Percentiles rank a stretch among this genome's conserved stretches.
Evolutionary conservation across 2,113 vertebrate genomes (phyloP).

Genomic region (Chunga burmeisteri): DNA sequence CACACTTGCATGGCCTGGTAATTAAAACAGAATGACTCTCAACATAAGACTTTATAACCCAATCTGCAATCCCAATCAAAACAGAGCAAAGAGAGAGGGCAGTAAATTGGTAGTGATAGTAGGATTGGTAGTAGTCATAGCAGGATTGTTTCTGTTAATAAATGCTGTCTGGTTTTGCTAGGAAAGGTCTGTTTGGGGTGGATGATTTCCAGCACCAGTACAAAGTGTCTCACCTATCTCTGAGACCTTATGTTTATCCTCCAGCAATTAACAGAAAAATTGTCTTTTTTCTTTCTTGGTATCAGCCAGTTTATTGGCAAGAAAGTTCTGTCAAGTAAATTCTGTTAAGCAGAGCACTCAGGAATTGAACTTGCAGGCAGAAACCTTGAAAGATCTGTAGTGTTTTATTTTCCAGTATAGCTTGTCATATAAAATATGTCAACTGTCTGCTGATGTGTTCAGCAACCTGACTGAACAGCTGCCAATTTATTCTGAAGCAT

Average conservation of each 20-base stretch:
- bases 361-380: background rate
- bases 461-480: conserved; percentile 13
- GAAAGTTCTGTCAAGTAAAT: conserved; percentile 7
- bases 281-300: background rate
- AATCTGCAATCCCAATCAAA: background rate
- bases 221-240: background rate
- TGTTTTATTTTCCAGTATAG: background rate
- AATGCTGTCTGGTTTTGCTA: background rate
- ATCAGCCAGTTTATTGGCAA: conserved; percentile 29
- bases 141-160: background rate
- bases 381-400: background rate
- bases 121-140: background rate
- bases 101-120: background rate
- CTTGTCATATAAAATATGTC: conserved; percentile 21
- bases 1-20: background rate
- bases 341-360: background rate
- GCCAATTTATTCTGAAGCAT: background rate
- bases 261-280: conserved; percentile 27
- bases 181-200: background rate
- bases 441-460: background rate
- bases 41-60: background rate
- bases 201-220: background rate
- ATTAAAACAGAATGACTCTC: background rate
- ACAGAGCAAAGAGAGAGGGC: background rate
- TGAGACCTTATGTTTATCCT: background rate